Conservation (phyloP, 2,797 vertebrate genomes). For the Esox masquinongy region DNA sequence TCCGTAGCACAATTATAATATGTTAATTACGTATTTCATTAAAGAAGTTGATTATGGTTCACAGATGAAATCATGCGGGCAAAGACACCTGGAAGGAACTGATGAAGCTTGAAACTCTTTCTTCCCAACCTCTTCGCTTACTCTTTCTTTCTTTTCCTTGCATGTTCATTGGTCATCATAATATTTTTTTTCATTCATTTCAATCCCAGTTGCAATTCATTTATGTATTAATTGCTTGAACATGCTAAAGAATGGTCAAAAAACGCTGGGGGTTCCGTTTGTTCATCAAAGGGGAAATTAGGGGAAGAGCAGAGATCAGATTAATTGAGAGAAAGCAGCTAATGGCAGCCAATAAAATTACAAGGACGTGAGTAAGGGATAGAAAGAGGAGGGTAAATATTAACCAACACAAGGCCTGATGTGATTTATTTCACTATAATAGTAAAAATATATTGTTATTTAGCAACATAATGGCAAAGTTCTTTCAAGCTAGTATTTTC, state of each 20-base stretch:
- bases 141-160: neutral
- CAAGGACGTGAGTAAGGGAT: neutral
- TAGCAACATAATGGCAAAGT: neutral
- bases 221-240: constrained; percentile 63
- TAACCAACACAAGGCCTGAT: neutral
- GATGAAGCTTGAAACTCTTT: constrained; percentile 73
- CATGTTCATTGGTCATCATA: constrained; percentile 46
- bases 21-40: constrained; percentile 99
- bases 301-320: constrained; percentile 49
- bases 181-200: constrained; percentile 46
- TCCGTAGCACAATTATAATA: constrained; percentile 99
- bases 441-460: neutral
- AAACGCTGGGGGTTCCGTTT: constrained; percentile 54
- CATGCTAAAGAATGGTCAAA: constrained; percentile 51
- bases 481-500: neutral
- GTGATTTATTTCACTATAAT: neutral
- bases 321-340: constrained; percentile 39
- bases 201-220: constrained; percentile 51
- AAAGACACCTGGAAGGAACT: constrained; percentile 92
- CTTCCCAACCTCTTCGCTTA: constrained; percentile 23
- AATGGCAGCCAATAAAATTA: constrained; percentile 29
- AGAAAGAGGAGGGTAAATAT: neutral
- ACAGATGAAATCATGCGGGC: constrained; percentile 94
- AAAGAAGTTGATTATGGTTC: constrained; percentile 99
- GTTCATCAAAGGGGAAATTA: constrained; percentile 64